Percentiles rank a stretch among this genome's conserved stretches.
Evolutionary conservation across 2,888 invertebrate genomes (phyloP).

Genomic region (Venusia cambrica): DNA sequence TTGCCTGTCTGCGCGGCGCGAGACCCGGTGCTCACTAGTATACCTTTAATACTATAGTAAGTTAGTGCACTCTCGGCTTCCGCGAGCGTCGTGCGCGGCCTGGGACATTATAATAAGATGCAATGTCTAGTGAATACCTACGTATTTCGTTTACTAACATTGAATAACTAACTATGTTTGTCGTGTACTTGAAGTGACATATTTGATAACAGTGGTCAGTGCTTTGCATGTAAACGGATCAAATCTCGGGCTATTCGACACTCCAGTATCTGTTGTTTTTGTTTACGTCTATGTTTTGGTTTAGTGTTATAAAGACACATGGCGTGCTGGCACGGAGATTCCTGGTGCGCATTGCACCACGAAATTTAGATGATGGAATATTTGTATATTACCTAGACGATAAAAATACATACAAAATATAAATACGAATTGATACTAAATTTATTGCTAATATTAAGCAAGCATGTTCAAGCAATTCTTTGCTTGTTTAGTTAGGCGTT

Average conservation of each 20-base stretch:
- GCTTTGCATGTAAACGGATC: conserved; percentile 33
- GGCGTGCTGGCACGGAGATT: conserved; percentile 40
- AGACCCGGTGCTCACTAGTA: conserved; percentile 2
- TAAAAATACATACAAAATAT: too few species aligned
- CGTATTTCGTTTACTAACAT: conserved; percentile 40
- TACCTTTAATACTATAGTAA: too few species aligned
- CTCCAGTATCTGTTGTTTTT: conserved; percentile 34
- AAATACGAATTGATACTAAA: background rate
- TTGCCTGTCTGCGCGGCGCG: conserved; percentile 3
- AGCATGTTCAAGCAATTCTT: too few species aligned
- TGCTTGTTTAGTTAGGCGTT: too few species aligned
- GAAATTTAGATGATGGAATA: too few species aligned
- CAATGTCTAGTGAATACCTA: conserved; percentile 50
- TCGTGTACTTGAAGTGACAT: conserved; percentile 39
- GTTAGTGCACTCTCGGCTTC: conserved; percentile 56
- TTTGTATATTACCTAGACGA: background rate
- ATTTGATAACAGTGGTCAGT: conserved; percentile 35
- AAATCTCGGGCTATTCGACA: conserved; percentile 40
- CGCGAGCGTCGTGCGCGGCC: conserved; percentile 57
- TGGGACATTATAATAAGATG: conserved; percentile 40
- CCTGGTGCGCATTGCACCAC: conserved; percentile 56
- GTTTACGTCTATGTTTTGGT: conserved; percentile 54
- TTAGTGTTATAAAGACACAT: conserved; percentile 41
- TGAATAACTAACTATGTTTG: too few species aligned
- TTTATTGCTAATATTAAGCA: conserved; percentile 1